A percentile compares a stretch with the other conserved stretches of the same genome.
Conservation (phyloP, 2,888 invertebrate genomes). For the Caenorhabditis afra region DNA sequence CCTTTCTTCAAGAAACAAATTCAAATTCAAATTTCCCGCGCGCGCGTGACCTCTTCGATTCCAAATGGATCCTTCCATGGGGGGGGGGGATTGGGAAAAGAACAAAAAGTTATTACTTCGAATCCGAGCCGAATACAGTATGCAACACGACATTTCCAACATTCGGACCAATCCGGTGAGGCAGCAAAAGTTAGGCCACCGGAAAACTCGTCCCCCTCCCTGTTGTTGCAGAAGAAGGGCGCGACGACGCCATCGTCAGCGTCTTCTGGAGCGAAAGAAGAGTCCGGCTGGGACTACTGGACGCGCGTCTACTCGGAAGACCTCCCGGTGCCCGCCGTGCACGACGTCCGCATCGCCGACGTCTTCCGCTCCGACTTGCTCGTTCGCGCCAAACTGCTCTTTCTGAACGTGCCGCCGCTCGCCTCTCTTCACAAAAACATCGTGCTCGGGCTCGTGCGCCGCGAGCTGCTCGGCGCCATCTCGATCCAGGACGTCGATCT, state of each 20-base stretch:
- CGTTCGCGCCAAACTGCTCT: constrained; percentile 55
- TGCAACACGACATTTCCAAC: too few species aligned
- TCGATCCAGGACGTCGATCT: constrained; percentile 52
- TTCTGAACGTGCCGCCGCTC: constrained; percentile 58
- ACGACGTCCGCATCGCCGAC: constrained; percentile 55
- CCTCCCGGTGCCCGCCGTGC: neutral
- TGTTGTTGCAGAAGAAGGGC: neutral
- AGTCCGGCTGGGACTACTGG: constrained; percentile 62
- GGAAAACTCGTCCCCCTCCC: too few species aligned
- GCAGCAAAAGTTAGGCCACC: too few species aligned
- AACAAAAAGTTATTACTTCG: too few species aligned
- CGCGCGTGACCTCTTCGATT: too few species aligned
- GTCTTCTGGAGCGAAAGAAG: neutral
- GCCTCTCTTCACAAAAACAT: constrained; percentile 53
- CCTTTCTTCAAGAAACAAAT: too few species aligned
- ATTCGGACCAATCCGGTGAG: too few species aligned
- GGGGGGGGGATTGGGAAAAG: too few species aligned
- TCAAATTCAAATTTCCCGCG: too few species aligned
- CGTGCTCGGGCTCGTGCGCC: constrained; percentile 46
- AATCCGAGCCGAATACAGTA: too few species aligned
- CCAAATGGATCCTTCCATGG: too few species aligned
- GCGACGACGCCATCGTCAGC: too few species aligned
- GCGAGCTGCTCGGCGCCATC: constrained; percentile 43
- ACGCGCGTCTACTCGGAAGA: constrained; percentile 52
- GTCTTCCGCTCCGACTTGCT: constrained; percentile 53